Base-by-base conservation (phyloP, 2,888 invertebrate genomes). In the Dynastes tityus region DNA sequence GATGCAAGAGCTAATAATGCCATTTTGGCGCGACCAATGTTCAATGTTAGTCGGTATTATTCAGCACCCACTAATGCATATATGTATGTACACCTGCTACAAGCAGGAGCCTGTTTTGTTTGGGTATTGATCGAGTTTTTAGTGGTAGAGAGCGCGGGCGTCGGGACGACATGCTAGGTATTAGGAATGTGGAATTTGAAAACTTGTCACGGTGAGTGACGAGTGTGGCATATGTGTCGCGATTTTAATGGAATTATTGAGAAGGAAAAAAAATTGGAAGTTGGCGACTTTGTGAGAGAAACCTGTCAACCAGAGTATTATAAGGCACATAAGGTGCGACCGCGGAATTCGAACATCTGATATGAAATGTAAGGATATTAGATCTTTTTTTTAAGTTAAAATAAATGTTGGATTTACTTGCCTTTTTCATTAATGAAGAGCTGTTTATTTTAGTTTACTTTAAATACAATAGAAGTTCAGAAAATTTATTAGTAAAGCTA, bases 51-150 rank as follows among this genome's bases (percentile, higher is more conserved):
- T 27, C 29, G 45, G 29, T 45, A 74, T 71, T 61, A 74, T 74
- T 74, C 73, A 61, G 61, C 83, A 83, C 84, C 82, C 84, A 84
- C 81, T 84, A 83, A 85, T 85, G 84, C 84, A 85, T 85, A 84
- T 83, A 84, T 85, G 83, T 83, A 85, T 85, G 84, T 83, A 81
- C 81, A 81, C 81, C 82, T 83, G 82, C 76, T 71, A 77, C 79
- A 71, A 76, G 65, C 74, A 61, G 16, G 49, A 53, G 45, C 78
- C 65, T 78, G 78, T 73, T 78, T 73, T 63, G 49, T 78, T 76
- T 55, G 76, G 68, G 45, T 68, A 76, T 76, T 55, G 76, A 68
- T 68, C 76, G 76, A 53, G 29, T 68, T 76, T 76, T 76, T 76
- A 27, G 45, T 45, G 40, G 73, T 45, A 49, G 63, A 13, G 29